Conservation (phyloP, 2,888 invertebrate species). For the Aporophyla lueneburgensis region DNA sequence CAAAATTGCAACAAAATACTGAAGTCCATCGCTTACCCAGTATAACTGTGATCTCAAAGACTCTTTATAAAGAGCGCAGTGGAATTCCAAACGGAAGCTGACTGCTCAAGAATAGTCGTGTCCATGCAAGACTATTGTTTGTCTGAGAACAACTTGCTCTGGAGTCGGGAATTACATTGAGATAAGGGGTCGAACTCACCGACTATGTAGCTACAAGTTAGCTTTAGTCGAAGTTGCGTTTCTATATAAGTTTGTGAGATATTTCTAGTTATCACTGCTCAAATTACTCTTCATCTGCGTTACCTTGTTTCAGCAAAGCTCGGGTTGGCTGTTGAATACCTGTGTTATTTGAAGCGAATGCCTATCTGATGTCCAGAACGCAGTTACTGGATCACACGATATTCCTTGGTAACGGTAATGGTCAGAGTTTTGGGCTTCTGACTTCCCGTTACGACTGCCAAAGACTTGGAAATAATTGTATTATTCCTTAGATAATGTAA, state of each 20-base stretch:
- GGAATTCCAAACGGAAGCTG: conserved; percentile 71
- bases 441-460: not conserved
- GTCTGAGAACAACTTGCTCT: conserved; percentile 51
- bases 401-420: not conserved
- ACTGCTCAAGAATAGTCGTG: conserved; percentile 65
- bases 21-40: conserved; percentile 52
- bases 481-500: not conserved
- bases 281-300: no score
- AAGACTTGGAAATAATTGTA: not conserved
- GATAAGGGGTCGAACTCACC: conserved; percentile 22
- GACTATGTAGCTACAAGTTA: not conserved
- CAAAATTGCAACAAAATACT: not conserved
- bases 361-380: no score
- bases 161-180: conserved; percentile 18
- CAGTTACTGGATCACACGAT: not conserved
- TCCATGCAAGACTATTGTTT: conserved; percentile 66
- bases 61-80: conserved; percentile 71
- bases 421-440: not conserved
- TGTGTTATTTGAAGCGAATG: no score
- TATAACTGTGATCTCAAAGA: conserved; percentile 68
- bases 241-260: not conserved
- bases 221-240: not conserved
- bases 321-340: not conserved
- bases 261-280: not conserved
- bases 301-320: not conserved